Evolutionary conservation across 2,113 vertebrate species (phyloP).

Genomic region (Mola mola): DNA sequence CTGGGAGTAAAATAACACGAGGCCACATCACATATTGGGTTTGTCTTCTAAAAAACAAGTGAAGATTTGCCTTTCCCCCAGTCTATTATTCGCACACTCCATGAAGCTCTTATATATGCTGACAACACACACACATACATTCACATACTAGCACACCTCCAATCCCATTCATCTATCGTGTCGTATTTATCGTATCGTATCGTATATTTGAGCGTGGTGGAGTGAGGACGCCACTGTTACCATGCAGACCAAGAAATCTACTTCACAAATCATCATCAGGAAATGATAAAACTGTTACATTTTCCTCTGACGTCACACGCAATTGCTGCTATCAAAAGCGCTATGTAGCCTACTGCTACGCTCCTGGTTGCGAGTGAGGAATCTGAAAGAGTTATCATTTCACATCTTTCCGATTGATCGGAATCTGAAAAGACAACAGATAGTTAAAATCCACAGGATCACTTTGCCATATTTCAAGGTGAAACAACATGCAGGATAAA

Average conservation of each 20-base stretch:
- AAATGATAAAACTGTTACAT: background rate
- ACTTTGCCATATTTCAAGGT: no score
- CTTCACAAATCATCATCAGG: conserved; percentile 11
- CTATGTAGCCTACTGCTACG: no score
- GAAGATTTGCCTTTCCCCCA: conserved; percentile 37
- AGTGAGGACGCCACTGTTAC: conserved; percentile 58
- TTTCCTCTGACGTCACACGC: background rate
- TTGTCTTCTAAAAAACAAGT: conserved; percentile 51
- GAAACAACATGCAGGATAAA: no score
- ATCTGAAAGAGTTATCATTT: no score
- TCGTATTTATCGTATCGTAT: no score
- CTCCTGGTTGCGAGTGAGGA: no score
- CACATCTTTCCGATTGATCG: no score
- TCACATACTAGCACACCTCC: conserved; percentile 24
- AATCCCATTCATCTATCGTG: conserved; percentile 40
- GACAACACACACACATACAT: conserved; percentile 30
- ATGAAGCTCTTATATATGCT: conserved; percentile 20
- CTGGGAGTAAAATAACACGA: conserved; percentile 60
- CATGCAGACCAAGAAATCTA: conserved; percentile 61
- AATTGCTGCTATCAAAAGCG: background rate
- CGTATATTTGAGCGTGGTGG: conserved; percentile 65
- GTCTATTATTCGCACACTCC: conserved; percentile 21
- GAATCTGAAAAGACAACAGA: no score
- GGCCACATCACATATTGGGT: conserved; percentile 54
- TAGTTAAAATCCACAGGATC: no score